Base-by-base conservation (phyloP, 2,797 vertebrate species). In the Knipowitschia caucasica region DNA sequence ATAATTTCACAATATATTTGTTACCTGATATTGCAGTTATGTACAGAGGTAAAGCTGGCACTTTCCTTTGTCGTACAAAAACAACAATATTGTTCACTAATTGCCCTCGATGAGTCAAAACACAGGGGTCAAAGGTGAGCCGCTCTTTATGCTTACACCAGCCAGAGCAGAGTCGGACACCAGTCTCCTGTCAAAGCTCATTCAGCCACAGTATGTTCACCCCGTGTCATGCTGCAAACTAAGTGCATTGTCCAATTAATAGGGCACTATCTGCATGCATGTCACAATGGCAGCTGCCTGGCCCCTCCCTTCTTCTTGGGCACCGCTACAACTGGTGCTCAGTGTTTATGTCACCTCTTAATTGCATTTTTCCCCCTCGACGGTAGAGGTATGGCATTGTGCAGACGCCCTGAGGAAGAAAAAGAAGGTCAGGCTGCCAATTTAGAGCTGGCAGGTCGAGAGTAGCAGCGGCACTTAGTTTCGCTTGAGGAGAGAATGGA, bases 301-400 rank as follows among this genome's bases (percentile, higher is more conserved):
- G 59, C 60, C 62, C 75, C 53, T 58, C 71, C 69, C 69, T 62
- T 60, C 58, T 71, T 76, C 57, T 43, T 42, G 65, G 75, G 62
- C 70, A 73, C 21, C n/a, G 66, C 71, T 88, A 85, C 81, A 83
- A 82, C 50, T 75, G 63, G 81, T 80, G 74, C 78, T 87, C 83
- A 86, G 82, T 88, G 82, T 88, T 85, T 85, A 86, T 86, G 81
- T 88, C 83, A 86, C 83, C 84, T 86, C 84, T 84, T 87, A 87
- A 87, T 88, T 88, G 85, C 81, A 80, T 84, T 84, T 78, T 52
- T 56, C 71, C 73, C 76, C 78, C 75, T 43, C 44, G 15, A 77
- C 69, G 75, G 67, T 78, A 76, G 73, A 86, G 80, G 81, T 84
- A 81, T 67, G 73, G 81, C 81, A 84, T 88, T 86, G 81, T 82